A percentile compares a stretch with the other conserved stretches of the same genome.
These are phyloP conservation scores for Dexiosoma caninum DNA, from an alignment of 2,888 invertebrate species.

Conservation along the genomic window DNA sequence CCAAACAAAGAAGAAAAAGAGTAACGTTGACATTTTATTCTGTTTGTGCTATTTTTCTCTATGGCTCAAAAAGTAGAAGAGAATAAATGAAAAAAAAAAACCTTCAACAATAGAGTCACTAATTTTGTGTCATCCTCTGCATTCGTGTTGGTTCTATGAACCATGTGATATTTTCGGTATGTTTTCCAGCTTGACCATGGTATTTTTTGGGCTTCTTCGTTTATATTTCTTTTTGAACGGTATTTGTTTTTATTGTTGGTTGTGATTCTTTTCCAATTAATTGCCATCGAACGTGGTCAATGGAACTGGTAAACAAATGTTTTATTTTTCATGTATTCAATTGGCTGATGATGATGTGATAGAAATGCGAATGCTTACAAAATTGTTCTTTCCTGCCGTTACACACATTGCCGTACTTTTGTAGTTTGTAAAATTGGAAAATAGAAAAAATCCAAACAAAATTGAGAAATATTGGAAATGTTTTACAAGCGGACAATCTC, in stretches of 20 bases:
- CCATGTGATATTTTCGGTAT: constrained; percentile 7
- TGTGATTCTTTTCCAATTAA: constrained; percentile 46
- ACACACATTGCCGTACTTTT: neutral
- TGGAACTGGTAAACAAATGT: constrained; percentile 62
- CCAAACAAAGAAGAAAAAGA: neutral
- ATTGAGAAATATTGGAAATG: constrained; percentile 11
- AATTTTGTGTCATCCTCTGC: constrained; percentile 61
- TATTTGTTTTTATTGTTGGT: constrained; percentile 11
- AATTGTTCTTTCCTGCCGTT: neutral
- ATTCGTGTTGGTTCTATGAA: constrained; percentile 52
- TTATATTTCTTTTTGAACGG: neutral
- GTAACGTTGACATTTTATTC: neutral
- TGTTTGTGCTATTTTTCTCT: neutral
- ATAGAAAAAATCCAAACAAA: constrained; percentile 1
- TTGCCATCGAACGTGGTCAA: constrained; percentile 63
- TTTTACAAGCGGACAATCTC: neutral
- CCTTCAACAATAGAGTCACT: constrained; percentile 59
- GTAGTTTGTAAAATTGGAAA: constrained; percentile 52
- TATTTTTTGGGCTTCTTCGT: constrained; percentile 18
- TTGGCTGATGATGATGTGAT: constrained; percentile 49
- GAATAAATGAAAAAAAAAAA: neutral
- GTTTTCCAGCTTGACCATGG: neutral
- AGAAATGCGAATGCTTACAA: neutral
- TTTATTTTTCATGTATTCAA: constrained; percentile 56
- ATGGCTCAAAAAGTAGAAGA: constrained; percentile 8